Percentiles rank a stretch among this genome's conserved stretches.
Conservation (phyloP, 2,888 invertebrate genomes). For the Loripinus fragilis region DNA sequence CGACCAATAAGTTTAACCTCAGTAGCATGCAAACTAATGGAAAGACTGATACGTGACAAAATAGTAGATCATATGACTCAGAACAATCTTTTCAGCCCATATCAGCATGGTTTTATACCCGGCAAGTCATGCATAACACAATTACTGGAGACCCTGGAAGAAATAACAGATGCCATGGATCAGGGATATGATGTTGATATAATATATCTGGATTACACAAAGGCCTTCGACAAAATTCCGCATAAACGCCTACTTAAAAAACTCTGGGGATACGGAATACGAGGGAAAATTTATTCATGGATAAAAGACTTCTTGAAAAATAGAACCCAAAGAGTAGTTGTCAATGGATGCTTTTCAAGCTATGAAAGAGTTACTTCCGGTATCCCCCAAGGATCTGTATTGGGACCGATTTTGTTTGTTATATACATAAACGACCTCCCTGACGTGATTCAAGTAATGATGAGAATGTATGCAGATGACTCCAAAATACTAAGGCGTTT, state of each 20-base stretch:
- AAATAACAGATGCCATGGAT: conserved; percentile 21
- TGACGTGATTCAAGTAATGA: neutral
- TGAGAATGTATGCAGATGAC: conserved; percentile 23
- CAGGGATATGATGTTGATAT: too few species aligned
- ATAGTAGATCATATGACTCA: too few species aligned
- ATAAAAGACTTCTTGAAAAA: conserved; percentile 22
- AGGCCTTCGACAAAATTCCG: too few species aligned
- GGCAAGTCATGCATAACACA: too few species aligned
- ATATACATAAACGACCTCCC: conserved; percentile 30
- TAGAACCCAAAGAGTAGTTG: conserved; percentile 22
- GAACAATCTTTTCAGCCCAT: too few species aligned
- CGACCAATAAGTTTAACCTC: conserved; percentile 31
- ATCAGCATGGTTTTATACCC: conserved; percentile 33
- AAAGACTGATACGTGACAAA: too few species aligned
- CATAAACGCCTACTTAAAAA: too few species aligned
- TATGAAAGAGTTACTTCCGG: conserved; percentile 25
- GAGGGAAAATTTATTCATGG: conserved; percentile 15
- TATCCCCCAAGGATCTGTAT: conserved; percentile 21
- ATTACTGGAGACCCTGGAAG: conserved; percentile 24
- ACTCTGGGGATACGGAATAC: too few species aligned
- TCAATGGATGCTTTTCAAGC: conserved; percentile 17
- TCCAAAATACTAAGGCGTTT: conserved; percentile 1
- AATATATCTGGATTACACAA: too few species aligned
- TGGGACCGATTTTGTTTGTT: too few species aligned
- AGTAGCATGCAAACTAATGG: conserved; percentile 24